Evolutionary conservation across 2,888 invertebrate genomes (phyloP), one percentile per base, ranked within the genome.

Genomic region (Pasiphila rectangulata): DNA sequence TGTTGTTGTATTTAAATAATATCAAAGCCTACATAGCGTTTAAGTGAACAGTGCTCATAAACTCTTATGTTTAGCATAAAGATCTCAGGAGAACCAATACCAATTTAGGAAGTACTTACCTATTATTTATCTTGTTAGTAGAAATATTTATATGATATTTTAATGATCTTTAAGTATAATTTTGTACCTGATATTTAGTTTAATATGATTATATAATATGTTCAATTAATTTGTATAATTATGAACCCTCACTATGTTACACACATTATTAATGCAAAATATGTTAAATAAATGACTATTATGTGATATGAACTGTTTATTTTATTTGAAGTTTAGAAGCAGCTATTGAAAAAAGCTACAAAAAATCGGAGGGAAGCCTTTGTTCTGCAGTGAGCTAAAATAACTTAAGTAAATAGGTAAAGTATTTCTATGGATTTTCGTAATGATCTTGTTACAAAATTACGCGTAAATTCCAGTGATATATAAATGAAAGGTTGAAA

Each of bases 151-250:
- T 15, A 29, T 21, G 7, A 25, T 20, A 5, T 10, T 15, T 9
- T 20, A 16, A 0, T 16, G 17, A 9, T 36, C 5, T 24, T 40
- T 27, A 30, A 40, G 16, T 12, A 27, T 42, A 27, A 21, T 35
- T 35, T 48, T 39, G 49, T 49, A 49, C 44, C 49, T 49, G 49
- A 48, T 39, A 24, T 43, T 35, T 3, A 34, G 36, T 49, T 40
- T 19, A 32, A 13, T 15, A 5, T 0, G 4, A 6, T 29, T 2
- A 23, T 5, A 15, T 9, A 16, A n/a, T 30, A 39, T 20, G 21
- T 34, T 34, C 20, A 20, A 4, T 27, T 10, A 6, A 27, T 21
- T 21, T 32, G 10, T 23, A 21, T 30, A 21, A 24, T 32, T 32
- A 6, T 32, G 21, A 21, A 6, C 7, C 7, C 6, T 7, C 4